phyloP scores from a whole-genome alignment of 1,140 invertebrate species.

The Portunus trituberculatus region DNA sequence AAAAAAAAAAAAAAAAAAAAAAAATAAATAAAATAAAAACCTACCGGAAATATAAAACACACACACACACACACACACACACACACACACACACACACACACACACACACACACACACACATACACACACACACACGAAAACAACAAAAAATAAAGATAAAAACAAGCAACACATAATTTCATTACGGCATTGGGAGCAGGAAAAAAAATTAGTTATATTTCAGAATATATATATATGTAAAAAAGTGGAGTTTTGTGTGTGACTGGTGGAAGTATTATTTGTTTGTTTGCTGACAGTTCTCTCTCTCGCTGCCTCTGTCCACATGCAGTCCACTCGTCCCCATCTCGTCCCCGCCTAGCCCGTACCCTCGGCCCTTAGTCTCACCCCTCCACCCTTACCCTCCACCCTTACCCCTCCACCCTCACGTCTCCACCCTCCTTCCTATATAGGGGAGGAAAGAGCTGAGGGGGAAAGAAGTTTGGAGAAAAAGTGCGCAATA shows the following conservation, averaged over 20 bases:
- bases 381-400: too few species aligned
- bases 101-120: background rate
- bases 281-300: background rate
- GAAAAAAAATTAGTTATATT: background rate
- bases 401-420: too few species aligned
- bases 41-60: background rate
- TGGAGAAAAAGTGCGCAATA: background rate
- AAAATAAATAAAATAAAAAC: too few species aligned
- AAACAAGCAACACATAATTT: background rate
- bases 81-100: background rate
- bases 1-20: too few species aligned
- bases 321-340: too few species aligned
- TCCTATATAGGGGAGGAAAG: background rate
- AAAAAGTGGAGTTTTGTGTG: background rate
- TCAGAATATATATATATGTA: background rate
- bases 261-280: background rate
- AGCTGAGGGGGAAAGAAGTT: background rate
- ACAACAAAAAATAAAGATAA: background rate
- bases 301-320: background rate
- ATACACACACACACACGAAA: background rate
- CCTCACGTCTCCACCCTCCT: background rate
- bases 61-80: constrained; percentile 8
- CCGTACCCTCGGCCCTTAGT: too few species aligned
- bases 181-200: background rate
- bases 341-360: too few species aligned